Conservation (phyloP, 2,797 vertebrate species). For the Neostethus bicornis region DNA sequence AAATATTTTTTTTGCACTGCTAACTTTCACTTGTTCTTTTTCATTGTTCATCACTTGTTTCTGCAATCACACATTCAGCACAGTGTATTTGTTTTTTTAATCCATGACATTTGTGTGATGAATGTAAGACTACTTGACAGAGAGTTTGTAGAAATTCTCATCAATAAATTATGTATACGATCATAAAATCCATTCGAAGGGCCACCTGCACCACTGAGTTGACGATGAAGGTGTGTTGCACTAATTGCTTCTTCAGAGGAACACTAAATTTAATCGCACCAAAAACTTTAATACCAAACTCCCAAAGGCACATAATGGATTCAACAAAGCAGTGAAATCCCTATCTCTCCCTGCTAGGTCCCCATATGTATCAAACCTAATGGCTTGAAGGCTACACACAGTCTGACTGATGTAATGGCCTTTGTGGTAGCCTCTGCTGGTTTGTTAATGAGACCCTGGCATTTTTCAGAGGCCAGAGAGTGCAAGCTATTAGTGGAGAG, state of each 20-base stretch:
- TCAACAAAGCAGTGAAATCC: constrained; percentile 78
- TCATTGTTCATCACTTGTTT: constrained; percentile 61
- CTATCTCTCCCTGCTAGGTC: constrained; percentile 68
- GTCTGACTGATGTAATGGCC: constrained; percentile 69
- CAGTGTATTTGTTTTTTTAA: constrained; percentile 35
- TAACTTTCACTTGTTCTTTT: constrained; percentile 35
- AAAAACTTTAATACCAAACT: constrained; percentile 73
- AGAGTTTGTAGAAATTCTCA: constrained; percentile 47
- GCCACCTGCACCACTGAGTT: constrained; percentile 61
- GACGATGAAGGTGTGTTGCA: constrained; percentile 60
- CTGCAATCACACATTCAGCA: constrained; percentile 55
- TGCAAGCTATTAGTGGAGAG: constrained; percentile 63
- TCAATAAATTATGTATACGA: constrained; percentile 67
- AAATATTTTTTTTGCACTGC: constrained; percentile 50
- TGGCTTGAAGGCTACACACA: constrained; percentile 67
- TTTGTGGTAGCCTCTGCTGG: constrained; percentile 67
- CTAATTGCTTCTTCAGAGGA: constrained; percentile 77
- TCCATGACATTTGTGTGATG: constrained; percentile 27
- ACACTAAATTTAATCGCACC: constrained; percentile 79
- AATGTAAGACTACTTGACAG: constrained; percentile 46
- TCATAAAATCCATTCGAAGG: constrained; percentile 58
- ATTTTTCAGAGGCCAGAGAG: constrained; percentile 58
- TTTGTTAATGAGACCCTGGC: constrained; percentile 72
- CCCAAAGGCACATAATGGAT: constrained; percentile 74
- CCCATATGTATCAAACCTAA: constrained; percentile 74